phyloP scores from a whole-genome alignment of 1,140 invertebrate genomes.

The Mycetomoellerius zeteki region DNA sequence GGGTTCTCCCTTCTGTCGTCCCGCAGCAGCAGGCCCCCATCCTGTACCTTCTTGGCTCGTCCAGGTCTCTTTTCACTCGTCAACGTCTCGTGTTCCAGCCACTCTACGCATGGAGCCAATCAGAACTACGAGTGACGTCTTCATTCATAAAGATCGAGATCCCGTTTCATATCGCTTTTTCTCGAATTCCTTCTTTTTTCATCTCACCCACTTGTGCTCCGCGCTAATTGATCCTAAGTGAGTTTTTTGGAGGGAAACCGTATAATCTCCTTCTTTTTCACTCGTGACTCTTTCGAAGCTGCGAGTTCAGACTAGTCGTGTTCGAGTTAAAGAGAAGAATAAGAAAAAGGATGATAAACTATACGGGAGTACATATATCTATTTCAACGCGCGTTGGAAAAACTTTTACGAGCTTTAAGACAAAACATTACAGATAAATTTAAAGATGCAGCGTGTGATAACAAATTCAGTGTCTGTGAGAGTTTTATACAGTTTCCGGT shows the following conservation, averaged over 20 bases:
- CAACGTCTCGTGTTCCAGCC: conserved; percentile 74
- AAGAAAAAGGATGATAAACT: neutral
- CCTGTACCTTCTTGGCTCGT: conserved; percentile 25
- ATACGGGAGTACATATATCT: neutral
- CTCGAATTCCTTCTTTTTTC: conserved; percentile 55
- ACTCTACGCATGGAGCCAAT: conserved; percentile 63
- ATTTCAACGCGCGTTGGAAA: neutral
- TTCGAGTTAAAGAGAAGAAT: neutral
- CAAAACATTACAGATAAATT: neutral
- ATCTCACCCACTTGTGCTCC: conserved; percentile 43
- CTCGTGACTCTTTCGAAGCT: neutral
- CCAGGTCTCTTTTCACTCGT: conserved; percentile 70
- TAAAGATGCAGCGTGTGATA: conserved; percentile 5
- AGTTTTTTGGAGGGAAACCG: conserved; percentile 33
- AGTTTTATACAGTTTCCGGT: neutral
- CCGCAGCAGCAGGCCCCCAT: neutral
- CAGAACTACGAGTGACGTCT: conserved; percentile 72
- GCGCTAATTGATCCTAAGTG: conserved; percentile 75
- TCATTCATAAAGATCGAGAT: conserved; percentile 64
- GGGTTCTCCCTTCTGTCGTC: conserved; percentile 48
- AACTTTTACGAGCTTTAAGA: neutral
- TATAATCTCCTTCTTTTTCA: conserved; percentile 3
- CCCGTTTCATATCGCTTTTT: conserved; percentile 40
- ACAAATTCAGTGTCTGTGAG: neutral
- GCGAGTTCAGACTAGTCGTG: neutral